Base-by-base conservation (phyloP, 2,888 invertebrate genomes). In the Heliconius hortense region DNA sequence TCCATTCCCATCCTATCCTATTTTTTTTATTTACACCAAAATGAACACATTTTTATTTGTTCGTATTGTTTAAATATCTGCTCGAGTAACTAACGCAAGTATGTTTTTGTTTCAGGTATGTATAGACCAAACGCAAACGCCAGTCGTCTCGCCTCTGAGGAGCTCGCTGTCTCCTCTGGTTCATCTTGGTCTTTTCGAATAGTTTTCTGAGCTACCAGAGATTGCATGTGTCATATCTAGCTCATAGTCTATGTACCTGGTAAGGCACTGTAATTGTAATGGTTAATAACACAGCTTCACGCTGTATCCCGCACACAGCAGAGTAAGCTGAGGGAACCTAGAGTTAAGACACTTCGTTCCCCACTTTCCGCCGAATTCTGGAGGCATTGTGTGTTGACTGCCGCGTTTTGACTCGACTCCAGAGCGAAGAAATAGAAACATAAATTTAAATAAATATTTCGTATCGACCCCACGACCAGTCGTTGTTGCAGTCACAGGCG, bases 101-200 rank as follows among this genome's bases (percentile, higher is more conserved):
- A 24, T 56, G 13, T 69, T 69, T 68, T 69, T 53, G 69, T 69
- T 69, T 0, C 56, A 56, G 69, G 69, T 69, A 69, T 56, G 69
- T 69, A 69, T 68, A 11, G 11, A 64, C 1, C 15, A 43, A 43
- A 15, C 43, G 4, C 56, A n/a, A 56, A 56, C 56, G 31, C 13
- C 31, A 28, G 15, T 39, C 21, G 13, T 15, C 4, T 53, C 53
- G 28, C 53, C 28, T 5, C 24, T 5, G 2, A 15, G 35, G 31
- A 64, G 64, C 39, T 39, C 7, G 24, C 64, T 13, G 64, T 24
- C n/a, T n/a, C 24, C 39, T 24, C 24, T 15, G 39, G 15, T 15
- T 4, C 3, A 31, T 31, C 8, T 31, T 56, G 13, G 56, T 56
- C n/a, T 68, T 21, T n/a, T 56, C 15, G 53, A 13, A n/a, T n/a